Evolutionary conservation across 2,888 invertebrate genomes (phyloP).

Genomic region (Arctia plantaginis): DNA sequence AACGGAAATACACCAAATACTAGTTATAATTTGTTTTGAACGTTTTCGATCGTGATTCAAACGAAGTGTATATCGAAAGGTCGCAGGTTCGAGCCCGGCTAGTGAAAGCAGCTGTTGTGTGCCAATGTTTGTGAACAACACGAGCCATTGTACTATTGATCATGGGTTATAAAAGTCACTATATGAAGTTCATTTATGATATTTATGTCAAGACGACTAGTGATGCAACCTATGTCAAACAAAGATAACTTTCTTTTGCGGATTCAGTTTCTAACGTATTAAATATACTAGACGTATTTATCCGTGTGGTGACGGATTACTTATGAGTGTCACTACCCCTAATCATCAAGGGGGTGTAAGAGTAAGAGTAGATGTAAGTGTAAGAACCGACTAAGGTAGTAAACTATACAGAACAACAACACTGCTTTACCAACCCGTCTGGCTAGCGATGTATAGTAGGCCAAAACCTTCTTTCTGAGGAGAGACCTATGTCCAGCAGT

Average conservation of each 20-base stretch:
- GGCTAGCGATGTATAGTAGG: too few relatives aligned
- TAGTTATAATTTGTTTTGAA: constrained; percentile 58
- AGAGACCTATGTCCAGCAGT: too few relatives aligned
- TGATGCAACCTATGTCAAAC: background rate
- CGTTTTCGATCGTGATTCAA: constrained; percentile 51
- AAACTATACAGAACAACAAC: too few relatives aligned
- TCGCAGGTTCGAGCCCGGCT: constrained; percentile 47
- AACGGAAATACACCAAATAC: constrained; percentile 47
- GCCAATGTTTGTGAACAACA: constrained; percentile 36
- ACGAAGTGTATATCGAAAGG: constrained; percentile 48
- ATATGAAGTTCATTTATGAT: constrained; percentile 9
- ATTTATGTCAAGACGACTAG: background rate
- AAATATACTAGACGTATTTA: background rate
- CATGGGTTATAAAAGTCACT: constrained; percentile 16
- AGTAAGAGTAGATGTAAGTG: too few relatives aligned
- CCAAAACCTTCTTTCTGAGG: too few relatives aligned
- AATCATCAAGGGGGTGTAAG: too few relatives aligned
- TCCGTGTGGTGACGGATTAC: too few relatives aligned
- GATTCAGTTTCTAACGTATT: background rate
- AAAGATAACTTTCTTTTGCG: constrained; percentile 3
- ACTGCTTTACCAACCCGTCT: too few relatives aligned
- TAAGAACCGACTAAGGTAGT: too few relatives aligned
- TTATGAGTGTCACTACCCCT: too few relatives aligned
- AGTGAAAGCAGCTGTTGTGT: constrained; percentile 53
- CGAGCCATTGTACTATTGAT: constrained; percentile 29